A percentile compares a stretch with the other conserved stretches of the same genome.
phyloP scores from a whole-genome alignment of 2,888 invertebrate species.

The Dryadula phaetusa region DNA sequence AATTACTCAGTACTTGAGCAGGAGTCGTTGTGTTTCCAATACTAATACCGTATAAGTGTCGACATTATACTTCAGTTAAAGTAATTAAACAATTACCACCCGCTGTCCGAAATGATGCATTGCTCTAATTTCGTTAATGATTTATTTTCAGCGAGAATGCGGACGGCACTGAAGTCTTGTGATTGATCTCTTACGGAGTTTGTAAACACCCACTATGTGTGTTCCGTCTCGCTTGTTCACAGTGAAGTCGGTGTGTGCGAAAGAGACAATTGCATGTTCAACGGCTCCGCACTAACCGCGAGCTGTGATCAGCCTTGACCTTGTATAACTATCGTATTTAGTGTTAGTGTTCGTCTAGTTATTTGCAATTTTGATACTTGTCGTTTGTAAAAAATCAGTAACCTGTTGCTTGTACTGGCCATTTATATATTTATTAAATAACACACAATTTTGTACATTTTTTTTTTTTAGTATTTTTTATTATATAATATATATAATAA shows the following conservation, averaged over 20 bases:
- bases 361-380: slow-evolving; percentile 57
- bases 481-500: no score
- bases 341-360: slow-evolving; percentile 51
- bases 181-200: slow-evolving; percentile 61
- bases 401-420: background rate
- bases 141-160: slow-evolving; percentile 76
- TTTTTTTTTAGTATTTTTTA: no score
- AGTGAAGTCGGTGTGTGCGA: slow-evolving; percentile 49
- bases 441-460: no score
- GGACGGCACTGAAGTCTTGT: slow-evolving; percentile 66
- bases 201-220: slow-evolving; percentile 52
- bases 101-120: slow-evolving; percentile 27
- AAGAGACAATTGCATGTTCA: slow-evolving; percentile 55
- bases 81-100: slow-evolving; percentile 20
- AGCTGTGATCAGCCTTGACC: slow-evolving; percentile 74
- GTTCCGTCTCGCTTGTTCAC: slow-evolving; percentile 52
- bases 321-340: slow-evolving; percentile 62
- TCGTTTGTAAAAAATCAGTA: slow-evolving; percentile 7
- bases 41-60: slow-evolving; percentile 1
- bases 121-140: slow-evolving; percentile 64
- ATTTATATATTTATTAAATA: background rate
- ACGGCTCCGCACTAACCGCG: slow-evolving; percentile 54
- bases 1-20: background rate
- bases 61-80: slow-evolving; percentile 15
- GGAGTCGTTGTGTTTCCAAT: background rate